phyloP scores from a whole-genome alignment of 2,888 invertebrate genomes.

The Rosalia funebris region DNA sequence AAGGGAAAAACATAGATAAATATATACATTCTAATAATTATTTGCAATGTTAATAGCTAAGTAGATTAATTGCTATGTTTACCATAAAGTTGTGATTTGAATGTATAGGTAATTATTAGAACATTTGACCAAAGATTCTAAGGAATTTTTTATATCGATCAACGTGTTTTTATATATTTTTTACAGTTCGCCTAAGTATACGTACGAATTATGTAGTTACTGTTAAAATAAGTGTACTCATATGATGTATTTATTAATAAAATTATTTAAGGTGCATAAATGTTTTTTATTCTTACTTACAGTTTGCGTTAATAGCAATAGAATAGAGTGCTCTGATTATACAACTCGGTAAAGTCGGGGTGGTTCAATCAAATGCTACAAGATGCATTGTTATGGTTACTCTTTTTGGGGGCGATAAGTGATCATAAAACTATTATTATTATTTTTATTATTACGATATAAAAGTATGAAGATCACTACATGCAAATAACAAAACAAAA shows the following conservation, averaged over 20 bases:
- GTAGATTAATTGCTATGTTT: slow-evolving; percentile 7
- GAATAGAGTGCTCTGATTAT: too few species aligned
- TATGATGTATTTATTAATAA: slow-evolving; percentile 14
- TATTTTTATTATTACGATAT: too few species aligned
- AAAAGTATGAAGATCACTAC: too few species aligned
- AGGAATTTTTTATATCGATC: slow-evolving; percentile 1
- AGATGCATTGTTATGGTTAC: too few species aligned
- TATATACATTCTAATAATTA: slow-evolving; percentile 17
- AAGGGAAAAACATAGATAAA: neutral
- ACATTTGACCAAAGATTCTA: slow-evolving; percentile 20
- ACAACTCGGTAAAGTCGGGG: too few species aligned
- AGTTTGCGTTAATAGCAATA: too few species aligned
- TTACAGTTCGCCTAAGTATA: neutral
- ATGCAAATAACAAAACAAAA: too few species aligned
- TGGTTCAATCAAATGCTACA: too few species aligned
- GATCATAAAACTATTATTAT: too few species aligned
- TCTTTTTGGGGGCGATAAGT: too few species aligned
- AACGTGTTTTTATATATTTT: neutral
- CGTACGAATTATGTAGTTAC: slow-evolving; percentile 1
- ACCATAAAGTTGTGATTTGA: slow-evolving; percentile 21
- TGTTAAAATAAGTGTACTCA: slow-evolving; percentile 3
- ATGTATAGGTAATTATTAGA: slow-evolving; percentile 1
- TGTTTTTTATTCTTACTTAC: neutral
- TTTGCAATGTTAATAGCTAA: slow-evolving; percentile 16
- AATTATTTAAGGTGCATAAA: neutral